These are phyloP conservation scores for Poecilia velifera DNA, from an alignment of 2,797 vertebrate genomes.

Conservation along the genomic window DNA sequence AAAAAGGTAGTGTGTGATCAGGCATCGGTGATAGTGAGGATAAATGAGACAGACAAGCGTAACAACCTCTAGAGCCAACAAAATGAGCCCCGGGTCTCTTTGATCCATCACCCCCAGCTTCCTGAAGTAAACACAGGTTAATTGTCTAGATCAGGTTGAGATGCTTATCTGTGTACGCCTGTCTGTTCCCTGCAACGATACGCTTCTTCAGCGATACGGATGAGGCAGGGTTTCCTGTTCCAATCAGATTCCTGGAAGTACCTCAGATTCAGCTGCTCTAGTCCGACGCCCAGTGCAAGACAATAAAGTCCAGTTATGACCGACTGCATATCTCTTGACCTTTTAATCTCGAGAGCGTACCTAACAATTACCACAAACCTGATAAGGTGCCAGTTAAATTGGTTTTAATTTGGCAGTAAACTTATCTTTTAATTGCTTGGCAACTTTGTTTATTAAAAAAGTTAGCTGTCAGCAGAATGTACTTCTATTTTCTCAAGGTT, in stretches of 20 bases:
- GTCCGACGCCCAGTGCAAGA: conserved; percentile 17
- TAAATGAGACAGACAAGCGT: conserved; percentile 55
- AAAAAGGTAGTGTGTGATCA: conserved; percentile 23
- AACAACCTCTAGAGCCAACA: conserved; percentile 71
- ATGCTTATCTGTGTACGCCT: conserved; percentile 83
- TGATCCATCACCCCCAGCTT: conserved; percentile 82
- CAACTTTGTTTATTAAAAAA: conserved; percentile 39
- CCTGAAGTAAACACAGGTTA: conserved; percentile 90
- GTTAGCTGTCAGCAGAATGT: conserved; percentile 24
- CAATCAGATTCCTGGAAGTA: conserved; percentile 70
- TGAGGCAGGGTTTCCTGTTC: conserved; percentile 74
- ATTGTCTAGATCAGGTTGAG: conserved; percentile 88
- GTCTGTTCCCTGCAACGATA: conserved; percentile 77
- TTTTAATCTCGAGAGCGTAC: conserved; percentile 66
- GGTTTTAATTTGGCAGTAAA: conserved; percentile 60
- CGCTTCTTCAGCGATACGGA: conserved; percentile 71
- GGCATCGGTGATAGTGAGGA: conserved; percentile 35
- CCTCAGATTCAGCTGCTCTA: conserved; percentile 32
- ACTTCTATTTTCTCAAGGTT: conserved; percentile 8
- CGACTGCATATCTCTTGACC: conserved; percentile 66
- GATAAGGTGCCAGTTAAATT: conserved; percentile 63
- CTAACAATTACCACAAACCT: conserved; percentile 68
- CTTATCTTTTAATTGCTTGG: conserved; percentile 78
- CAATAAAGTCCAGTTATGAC: conserved; percentile 45
- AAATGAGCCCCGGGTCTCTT: conserved; percentile 69